phyloP scores from a whole-genome alignment of 2,888 invertebrate species.

The Mantis religiosa region DNA sequence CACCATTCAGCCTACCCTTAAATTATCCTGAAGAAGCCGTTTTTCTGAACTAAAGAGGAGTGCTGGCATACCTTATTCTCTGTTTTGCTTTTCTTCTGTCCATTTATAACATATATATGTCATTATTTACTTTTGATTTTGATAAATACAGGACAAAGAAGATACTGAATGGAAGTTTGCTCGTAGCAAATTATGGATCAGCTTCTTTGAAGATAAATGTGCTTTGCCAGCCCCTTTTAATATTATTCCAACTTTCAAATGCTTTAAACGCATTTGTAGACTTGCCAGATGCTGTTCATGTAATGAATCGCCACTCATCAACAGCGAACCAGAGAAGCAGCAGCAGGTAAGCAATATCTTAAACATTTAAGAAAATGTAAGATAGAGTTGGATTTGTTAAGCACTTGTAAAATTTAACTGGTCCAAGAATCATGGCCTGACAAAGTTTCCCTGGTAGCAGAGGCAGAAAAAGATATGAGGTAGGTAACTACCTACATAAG shows the following conservation, averaged over 20 bases:
- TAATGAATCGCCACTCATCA: neutral
- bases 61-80: too few relatives aligned
- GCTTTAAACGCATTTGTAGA: neutral
- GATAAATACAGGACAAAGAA: conserved; percentile 73
- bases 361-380: neutral
- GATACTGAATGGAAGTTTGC: conserved; percentile 99
- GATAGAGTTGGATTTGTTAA: too few relatives aligned
- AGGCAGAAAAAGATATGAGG: too few relatives aligned
- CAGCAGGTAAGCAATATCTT: neutral
- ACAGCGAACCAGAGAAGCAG: neutral
- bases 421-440: too few relatives aligned
- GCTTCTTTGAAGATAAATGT: conserved; percentile 90
- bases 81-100: too few relatives aligned
- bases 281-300: neutral
- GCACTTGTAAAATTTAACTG: too few relatives aligned
- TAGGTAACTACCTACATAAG: too few relatives aligned
- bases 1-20: too few relatives aligned
- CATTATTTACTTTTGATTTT: neutral
- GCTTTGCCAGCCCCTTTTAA: conserved; percentile 96
- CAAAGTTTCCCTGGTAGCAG: too few relatives aligned
- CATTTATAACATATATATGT: neutral
- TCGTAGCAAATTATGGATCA: conserved; percentile 93
- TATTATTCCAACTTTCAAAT: conserved; percentile 90
- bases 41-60: too few relatives aligned
- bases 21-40: too few relatives aligned